Conservation (phyloP, 2,888 invertebrate species). For the Hydrotaea cyrtoneurina region DNA sequence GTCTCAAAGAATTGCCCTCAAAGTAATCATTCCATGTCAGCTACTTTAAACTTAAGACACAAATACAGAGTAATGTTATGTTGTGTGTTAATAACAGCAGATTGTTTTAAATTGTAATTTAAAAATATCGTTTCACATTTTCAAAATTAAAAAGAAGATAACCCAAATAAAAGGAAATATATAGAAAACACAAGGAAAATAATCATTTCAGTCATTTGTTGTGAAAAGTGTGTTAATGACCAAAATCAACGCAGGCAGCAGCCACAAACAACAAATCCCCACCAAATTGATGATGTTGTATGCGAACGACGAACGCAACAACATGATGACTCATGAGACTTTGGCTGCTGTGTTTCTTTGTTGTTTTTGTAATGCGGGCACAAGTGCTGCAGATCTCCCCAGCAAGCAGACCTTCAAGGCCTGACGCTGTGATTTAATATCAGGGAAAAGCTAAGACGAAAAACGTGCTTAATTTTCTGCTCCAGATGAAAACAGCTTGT, state of each 20-base stretch:
- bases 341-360: no score
- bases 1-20: no score
- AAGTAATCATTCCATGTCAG: no score
- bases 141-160: constrained; percentile 2
- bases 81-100: no score
- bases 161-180: background rate
- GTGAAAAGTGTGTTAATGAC: constrained; percentile 72
- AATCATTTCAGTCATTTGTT: constrained; percentile 50
- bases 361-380: background rate
- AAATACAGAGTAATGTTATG: no score
- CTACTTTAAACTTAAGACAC: no score
- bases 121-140: constrained; percentile 26
- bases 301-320: background rate
- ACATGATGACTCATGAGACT: constrained; percentile 52
- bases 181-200: constrained; percentile 10
- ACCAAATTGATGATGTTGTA: constrained; percentile 60
- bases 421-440: constrained; percentile 45
- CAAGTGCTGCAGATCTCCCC: background rate
- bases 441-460: constrained; percentile 9
- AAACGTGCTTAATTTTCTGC: constrained; percentile 27
- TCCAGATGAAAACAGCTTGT: constrained; percentile 45
- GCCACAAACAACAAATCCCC: constrained; percentile 41
- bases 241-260: constrained; percentile 44
- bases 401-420: constrained; percentile 20
- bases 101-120: no score